These are phyloP conservation scores for Drosophila fuyamai DNA, from an alignment of 1,140 invertebrate species.

Conservation along the genomic window DNA sequence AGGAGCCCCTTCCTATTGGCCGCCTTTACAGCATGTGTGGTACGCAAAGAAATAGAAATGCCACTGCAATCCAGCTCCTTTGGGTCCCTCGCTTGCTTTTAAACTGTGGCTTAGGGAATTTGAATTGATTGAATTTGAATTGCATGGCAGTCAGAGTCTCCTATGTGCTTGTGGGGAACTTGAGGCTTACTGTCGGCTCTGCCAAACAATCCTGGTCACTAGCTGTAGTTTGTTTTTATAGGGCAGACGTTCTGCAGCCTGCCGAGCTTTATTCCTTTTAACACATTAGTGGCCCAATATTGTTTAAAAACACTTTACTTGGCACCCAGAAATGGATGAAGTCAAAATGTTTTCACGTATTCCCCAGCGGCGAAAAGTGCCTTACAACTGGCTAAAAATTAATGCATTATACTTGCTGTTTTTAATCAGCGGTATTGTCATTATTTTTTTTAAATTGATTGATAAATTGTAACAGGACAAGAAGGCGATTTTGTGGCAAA, in stretches of 20 bases:
- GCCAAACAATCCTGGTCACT: slow-evolving; percentile 1
- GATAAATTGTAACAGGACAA: too few species aligned
- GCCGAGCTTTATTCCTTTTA: neutral
- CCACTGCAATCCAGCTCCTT: slow-evolving; percentile 10
- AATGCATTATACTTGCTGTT: too few species aligned
- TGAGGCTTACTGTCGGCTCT: slow-evolving; percentile 31
- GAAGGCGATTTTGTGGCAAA: too few species aligned
- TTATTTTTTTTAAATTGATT: too few species aligned
- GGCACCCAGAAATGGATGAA: neutral
- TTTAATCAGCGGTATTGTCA: too few species aligned
- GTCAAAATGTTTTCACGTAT: neutral
- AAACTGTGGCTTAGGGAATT: slow-evolving; percentile 62
- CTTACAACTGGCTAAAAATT: too few species aligned
- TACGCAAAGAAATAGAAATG: slow-evolving; percentile 33
- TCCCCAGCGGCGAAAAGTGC: too few species aligned
- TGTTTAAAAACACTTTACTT: neutral
- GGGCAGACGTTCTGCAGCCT: neutral
- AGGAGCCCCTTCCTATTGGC: slow-evolving; percentile 45
- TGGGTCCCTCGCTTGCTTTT: slow-evolving; percentile 28
- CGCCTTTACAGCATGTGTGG: slow-evolving; percentile 39
- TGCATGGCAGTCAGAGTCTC: slow-evolving; percentile 38
- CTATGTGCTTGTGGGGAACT: slow-evolving; percentile 52
- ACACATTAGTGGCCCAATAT: neutral
- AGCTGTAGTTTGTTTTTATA: slow-evolving; percentile 4
- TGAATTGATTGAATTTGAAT: slow-evolving; percentile 77